Evolutionary conservation across 1,140 invertebrate species (phyloP).

Genomic region (Ostrea denselamellosa): DNA sequence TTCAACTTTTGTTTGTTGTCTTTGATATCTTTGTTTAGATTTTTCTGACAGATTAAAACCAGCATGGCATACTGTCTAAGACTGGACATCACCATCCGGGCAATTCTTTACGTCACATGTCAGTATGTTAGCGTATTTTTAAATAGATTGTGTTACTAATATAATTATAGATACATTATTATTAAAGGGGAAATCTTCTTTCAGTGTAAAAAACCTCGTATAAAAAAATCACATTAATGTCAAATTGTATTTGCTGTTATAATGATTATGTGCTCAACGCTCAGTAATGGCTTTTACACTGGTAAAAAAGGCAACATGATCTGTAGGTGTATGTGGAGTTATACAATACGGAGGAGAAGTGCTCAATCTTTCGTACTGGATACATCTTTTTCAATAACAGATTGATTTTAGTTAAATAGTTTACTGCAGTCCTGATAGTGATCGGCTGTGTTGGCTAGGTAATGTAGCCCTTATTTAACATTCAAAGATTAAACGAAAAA

Average conservation of each 20-base stretch:
- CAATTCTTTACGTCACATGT: conserved; percentile 16
- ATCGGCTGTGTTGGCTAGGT: conserved; percentile 16
- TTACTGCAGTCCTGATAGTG: not conserved
- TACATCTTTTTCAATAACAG: conserved; percentile 22
- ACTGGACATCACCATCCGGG: not conserved
- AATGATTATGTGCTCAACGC: conserved; percentile 33
- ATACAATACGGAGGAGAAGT: conserved; percentile 10
- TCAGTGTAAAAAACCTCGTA: not conserved
- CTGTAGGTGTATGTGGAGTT: not conserved
- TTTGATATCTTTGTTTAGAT: conserved; percentile 34
- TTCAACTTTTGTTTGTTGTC: conserved; percentile 25
- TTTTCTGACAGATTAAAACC: conserved; percentile 33
- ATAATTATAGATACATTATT: conserved; percentile 5
- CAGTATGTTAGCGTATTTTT: not conserved
- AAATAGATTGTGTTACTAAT: conserved; percentile 19
- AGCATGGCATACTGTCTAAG: not conserved
- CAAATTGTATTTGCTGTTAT: conserved; percentile 18
- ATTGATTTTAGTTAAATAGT: conserved; percentile 15
- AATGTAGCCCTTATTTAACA: conserved; percentile 36
- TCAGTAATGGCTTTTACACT: conserved; percentile 25
- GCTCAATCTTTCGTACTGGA: conserved; percentile 17
- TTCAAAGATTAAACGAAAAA: conserved; percentile 38
- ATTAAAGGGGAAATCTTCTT: not conserved
- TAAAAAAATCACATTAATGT: conserved; percentile 33
- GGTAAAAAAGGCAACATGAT: not conserved